Conservation (phyloP, 2,797 vertebrate species). For the Cynopterus sphinx region DNA sequence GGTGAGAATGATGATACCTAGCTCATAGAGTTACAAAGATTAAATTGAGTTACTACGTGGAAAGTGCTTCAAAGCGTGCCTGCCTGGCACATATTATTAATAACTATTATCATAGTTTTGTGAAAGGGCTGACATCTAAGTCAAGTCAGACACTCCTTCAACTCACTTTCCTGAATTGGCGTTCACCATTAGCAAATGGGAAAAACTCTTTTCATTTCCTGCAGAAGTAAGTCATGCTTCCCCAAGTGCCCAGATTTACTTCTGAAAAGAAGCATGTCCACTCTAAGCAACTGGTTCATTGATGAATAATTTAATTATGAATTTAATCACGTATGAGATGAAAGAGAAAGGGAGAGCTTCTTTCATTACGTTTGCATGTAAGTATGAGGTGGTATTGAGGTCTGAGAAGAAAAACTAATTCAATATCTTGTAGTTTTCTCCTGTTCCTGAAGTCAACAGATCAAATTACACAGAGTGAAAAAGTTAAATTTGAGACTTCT, state of each 20-base stretch:
- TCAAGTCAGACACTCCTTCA: background rate
- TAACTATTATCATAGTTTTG: background rate
- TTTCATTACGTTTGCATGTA: background rate
- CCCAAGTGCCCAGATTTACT: background rate
- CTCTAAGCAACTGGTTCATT: background rate
- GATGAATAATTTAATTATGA: background rate
- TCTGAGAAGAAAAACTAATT: slow-evolving; percentile 17
- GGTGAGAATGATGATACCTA: background rate
- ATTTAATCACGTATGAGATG: background rate
- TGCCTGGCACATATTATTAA: background rate
- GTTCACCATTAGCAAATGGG: background rate
- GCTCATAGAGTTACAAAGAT: background rate
- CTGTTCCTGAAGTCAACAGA: background rate
- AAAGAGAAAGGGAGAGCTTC: background rate
- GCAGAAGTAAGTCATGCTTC: background rate
- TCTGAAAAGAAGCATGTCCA: background rate
- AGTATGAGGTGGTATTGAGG: background rate
- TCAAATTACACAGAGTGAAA: background rate
- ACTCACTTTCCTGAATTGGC: background rate
- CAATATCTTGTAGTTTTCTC: background rate
- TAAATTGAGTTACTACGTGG: background rate
- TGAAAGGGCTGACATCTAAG: background rate
- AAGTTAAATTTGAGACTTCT: background rate
- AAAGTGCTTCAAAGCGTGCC: background rate
- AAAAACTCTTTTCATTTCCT: background rate